phyloP scores from a whole-genome alignment of 2,888 invertebrate genomes.

The Trichopria drosophilae region DNA sequence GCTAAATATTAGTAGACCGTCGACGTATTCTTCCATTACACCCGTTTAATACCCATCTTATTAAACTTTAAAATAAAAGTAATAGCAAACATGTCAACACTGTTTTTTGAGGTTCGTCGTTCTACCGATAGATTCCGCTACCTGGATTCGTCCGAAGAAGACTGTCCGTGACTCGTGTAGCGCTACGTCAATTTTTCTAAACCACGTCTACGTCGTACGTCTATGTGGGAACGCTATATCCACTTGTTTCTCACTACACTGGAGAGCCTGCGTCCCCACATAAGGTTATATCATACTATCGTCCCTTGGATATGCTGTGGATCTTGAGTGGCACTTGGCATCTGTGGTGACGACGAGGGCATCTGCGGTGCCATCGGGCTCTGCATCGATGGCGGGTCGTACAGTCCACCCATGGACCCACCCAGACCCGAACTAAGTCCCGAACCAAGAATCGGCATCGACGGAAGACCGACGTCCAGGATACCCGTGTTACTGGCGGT shows the following conservation, averaged over 20 bases:
- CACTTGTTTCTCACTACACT: slow-evolving; percentile 75
- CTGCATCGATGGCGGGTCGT: slow-evolving; percentile 57
- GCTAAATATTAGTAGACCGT: too few species aligned
- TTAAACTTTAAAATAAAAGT: too few species aligned
- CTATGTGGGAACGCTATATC: slow-evolving; percentile 65
- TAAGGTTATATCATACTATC: slow-evolving; percentile 93
- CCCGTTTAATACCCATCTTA: too few species aligned
- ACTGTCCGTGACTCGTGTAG: too few species aligned
- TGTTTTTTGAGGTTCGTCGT: too few species aligned
- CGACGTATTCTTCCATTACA: too few species aligned
- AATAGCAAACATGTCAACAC: too few species aligned
- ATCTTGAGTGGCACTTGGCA: slow-evolving; percentile 60
- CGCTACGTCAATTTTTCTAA: slow-evolving; percentile 6
- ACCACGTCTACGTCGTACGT: slow-evolving; percentile 23
- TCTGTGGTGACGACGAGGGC: slow-evolving; percentile 35
- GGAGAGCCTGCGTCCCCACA: slow-evolving; percentile 88
- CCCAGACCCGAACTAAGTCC: slow-evolving; percentile 47
- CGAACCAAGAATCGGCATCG: slow-evolving; percentile 46
- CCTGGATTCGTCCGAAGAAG: background rate
- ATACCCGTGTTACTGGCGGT: slow-evolving; percentile 63
- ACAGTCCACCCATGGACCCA: slow-evolving; percentile 58
- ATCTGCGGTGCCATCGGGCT: slow-evolving; percentile 38
- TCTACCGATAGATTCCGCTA: too few species aligned
- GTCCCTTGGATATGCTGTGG: slow-evolving; percentile 84
- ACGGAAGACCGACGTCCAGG: slow-evolving; percentile 59